Base-by-base conservation (phyloP, 2,113 vertebrate genomes). In the Cebidichthys violaceus region DNA sequence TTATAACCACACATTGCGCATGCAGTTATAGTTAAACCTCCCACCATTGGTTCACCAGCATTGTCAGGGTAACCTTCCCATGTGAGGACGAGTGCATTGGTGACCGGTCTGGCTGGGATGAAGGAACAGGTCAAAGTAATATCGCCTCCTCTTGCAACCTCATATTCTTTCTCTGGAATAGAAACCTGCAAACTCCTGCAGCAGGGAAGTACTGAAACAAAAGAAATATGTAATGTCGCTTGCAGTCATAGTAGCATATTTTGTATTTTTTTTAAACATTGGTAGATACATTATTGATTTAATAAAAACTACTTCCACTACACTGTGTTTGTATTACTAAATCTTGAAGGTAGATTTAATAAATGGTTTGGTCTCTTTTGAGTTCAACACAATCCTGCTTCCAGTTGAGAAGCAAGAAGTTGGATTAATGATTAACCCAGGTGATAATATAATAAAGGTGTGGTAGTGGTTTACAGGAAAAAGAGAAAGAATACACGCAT, bases 111-210 rank as follows among this genome's bases (percentile, higher is more conserved):
- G 0, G 60, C 9, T 0, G 95, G 95, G 17, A 9, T 4, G 60
- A 97, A 98, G 37, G 31, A 69, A 43, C 98, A 99, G 0, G 11
- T 92, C 6, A 99, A 82, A 6, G 82, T 93, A 22, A 78, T 79
- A 0, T 94, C 89, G 0, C 10, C 67, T 35, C 96, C 97, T 75
- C 77, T 89, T 8, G 88, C 83, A 5, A 94, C 96, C 82, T 89
- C 74, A n/a, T 96, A 87, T 35, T 75, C 0, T 3, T 29, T 41
- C 27, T 67, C 0, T 2, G 94, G 86, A 57, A 94, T 93, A 57
- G 93, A 88, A 89, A 98, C 96, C 0, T 84, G 15, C 55, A 99
- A 73, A 69, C 91, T 83, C 0, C 81, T 59, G 60, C 85, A 90
- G 72, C 92, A 83, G 18, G 70, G 92, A 75, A 96, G 89, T 22